A percentile compares a stretch with the other conserved stretches of the same genome.
Conservation (phyloP, 2,888 invertebrate genomes). For the Drosophila atroscutellata region DNA sequence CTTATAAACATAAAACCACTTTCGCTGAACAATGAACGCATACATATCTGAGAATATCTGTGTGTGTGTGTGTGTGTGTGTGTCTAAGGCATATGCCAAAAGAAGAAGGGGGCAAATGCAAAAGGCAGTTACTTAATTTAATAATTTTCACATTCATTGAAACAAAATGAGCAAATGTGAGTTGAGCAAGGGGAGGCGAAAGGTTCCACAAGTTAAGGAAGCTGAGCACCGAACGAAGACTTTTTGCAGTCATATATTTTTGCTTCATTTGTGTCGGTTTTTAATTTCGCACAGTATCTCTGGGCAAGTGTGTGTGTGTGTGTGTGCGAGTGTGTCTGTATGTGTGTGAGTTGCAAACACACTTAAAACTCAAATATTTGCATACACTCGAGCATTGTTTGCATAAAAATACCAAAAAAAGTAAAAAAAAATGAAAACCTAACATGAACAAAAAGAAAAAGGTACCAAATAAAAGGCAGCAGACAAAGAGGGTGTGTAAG, state of each 20-base stretch:
- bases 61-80: background rate
- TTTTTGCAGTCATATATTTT: conserved; percentile 48
- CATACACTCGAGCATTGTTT: conserved; percentile 82
- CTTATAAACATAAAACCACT: conserved; percentile 79
- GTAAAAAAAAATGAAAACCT: conserved; percentile 30
- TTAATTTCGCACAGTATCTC: conserved; percentile 65
- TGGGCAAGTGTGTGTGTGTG: conserved; percentile 1
- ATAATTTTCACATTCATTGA: conserved; percentile 81
- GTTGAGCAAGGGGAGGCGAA: background rate
- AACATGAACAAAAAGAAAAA: conserved; percentile 27
- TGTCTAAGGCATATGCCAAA: conserved; percentile 38
- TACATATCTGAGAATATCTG: background rate
- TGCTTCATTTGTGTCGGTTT: conserved; percentile 79
- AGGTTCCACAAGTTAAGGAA: conserved; percentile 2
- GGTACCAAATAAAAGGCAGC: conserved; percentile 52
- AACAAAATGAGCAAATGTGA: conserved; percentile 64
- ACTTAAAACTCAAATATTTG: conserved; percentile 83
- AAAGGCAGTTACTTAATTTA: conserved; percentile 77
- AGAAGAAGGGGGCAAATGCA: conserved; percentile 24
- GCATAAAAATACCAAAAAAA: conserved; percentile 77
- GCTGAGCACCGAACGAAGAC: conserved; percentile 15
- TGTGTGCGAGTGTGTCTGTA: conserved; percentile 16
- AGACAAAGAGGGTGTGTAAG: conserved; percentile 36
- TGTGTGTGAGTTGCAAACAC: conserved; percentile 69
- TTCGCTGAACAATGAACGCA: conserved; percentile 55